Evolutionary conservation across 2,888 invertebrate genomes (phyloP).

Genomic region (Acanthococcus lagerstroemiae): DNA sequence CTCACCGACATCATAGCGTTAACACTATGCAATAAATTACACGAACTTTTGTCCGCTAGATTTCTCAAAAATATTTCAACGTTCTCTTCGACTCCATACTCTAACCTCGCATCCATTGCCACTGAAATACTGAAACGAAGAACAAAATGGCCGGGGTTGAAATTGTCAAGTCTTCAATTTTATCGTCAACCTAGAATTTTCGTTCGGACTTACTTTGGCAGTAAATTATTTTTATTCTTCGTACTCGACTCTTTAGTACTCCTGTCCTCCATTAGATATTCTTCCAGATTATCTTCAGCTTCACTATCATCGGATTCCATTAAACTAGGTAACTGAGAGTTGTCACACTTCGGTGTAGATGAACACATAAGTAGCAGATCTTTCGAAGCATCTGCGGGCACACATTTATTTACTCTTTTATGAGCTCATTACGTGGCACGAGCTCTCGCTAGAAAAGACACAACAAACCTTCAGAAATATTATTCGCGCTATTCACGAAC

Average conservation of each 20-base stretch:
- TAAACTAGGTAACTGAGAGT: conserved; percentile 24
- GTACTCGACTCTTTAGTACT: conserved; percentile 11
- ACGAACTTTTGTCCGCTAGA: conserved; percentile 18
- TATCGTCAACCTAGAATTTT: background rate
- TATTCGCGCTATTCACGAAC: conserved; percentile 4
- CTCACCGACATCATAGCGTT: conserved; percentile 16
- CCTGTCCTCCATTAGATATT: conserved; percentile 18
- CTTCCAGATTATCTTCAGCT: conserved; percentile 22
- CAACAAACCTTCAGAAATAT: conserved; percentile 12
- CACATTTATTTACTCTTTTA: too few species aligned
- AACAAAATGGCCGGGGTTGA: too few species aligned
- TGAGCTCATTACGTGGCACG: too few species aligned
- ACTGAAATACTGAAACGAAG: conserved; percentile 53
- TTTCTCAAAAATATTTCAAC: conserved; percentile 17
- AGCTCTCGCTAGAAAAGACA: too few species aligned
- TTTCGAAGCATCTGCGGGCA: conserved; percentile 4
- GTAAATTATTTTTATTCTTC: conserved; percentile 20
- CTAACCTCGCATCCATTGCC: conserved; percentile 66
- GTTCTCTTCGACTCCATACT: conserved; percentile 59
- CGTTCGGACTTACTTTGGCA: conserved; percentile 5
- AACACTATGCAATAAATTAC: conserved; percentile 22
- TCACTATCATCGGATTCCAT: conserved; percentile 24
- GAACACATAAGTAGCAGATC: conserved; percentile 24
- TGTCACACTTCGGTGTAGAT: conserved; percentile 27
- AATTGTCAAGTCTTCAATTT: background rate